Evolutionary conservation across 2,113 vertebrate species (phyloP).

Genomic region (Apodemus sylvaticus): DNA sequence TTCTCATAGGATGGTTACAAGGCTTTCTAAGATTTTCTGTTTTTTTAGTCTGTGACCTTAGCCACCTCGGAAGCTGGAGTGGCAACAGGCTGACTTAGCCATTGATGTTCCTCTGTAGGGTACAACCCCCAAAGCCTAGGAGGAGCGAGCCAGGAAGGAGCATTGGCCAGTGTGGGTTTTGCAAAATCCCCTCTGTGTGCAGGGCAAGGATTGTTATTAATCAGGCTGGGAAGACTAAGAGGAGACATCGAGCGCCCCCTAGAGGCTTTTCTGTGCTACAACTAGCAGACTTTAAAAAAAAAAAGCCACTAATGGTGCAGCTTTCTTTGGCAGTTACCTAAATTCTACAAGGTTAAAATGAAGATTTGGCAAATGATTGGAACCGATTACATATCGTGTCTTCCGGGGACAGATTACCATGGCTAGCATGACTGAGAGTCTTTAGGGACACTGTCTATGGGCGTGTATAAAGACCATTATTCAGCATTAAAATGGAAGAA

Average conservation of each 20-base stretch:
- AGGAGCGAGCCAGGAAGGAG: neutral
- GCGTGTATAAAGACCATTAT: neutral
- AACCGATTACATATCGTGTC: neutral
- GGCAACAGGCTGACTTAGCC: neutral
- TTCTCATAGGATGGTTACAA: neutral
- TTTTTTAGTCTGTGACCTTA: neutral
- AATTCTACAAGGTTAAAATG: neutral
- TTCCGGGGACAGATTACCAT: neutral
- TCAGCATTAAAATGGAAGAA: neutral
- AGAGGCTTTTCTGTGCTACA: slow-evolving; percentile 1
- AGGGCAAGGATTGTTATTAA: slow-evolving; percentile 41
- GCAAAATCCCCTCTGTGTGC: neutral
- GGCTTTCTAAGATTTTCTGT: neutral
- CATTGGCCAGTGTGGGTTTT: neutral
- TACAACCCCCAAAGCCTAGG: slow-evolving; percentile 42
- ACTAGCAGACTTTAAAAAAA: neutral
- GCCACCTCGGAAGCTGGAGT: neutral
- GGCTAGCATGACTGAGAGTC: neutral
- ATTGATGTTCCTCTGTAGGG: neutral
- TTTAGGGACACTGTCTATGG: neutral
- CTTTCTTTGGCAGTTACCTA: neutral
- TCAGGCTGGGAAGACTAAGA: neutral
- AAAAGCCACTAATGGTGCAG: neutral
- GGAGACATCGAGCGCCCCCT: slow-evolving; percentile 53
- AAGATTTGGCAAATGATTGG: slow-evolving; percentile 31